Conservation (phyloP, 2,113 vertebrate genomes). For the Macaca nemestrina region DNA sequence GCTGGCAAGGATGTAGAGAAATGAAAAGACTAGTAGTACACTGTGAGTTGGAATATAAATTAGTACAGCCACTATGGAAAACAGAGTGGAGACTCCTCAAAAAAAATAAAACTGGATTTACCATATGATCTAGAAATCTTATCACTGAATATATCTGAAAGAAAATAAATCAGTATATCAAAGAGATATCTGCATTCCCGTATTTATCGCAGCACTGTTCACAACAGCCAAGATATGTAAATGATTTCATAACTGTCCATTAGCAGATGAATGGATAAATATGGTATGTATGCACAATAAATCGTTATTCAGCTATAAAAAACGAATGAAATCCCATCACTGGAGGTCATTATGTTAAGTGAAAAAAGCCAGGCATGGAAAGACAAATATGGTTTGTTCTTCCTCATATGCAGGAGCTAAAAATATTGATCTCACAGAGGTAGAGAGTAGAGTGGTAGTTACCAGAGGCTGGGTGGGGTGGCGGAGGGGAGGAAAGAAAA, state of each 20-base stretch:
- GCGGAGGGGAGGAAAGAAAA: no score
- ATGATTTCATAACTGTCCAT: not conserved
- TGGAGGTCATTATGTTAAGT: not conserved
- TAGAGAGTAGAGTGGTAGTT: not conserved
- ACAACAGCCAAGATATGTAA: not conserved
- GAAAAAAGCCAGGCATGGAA: not conserved
- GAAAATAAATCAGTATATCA: not conserved
- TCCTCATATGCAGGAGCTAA: not conserved
- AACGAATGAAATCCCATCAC: not conserved
- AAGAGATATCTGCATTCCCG: not conserved
- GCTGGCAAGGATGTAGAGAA: no score
- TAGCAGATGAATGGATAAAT: not conserved
- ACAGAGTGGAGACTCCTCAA: not conserved
- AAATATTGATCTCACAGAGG: not conserved
- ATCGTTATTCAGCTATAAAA: not conserved
- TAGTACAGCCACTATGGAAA: not conserved
- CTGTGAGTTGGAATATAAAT: not conserved
- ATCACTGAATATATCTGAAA: not conserved
- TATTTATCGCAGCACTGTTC: not conserved
- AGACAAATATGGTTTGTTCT: not conserved
- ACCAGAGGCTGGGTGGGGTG: not conserved
- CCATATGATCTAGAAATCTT: not conserved
- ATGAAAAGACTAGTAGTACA: no score
- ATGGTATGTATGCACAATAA: not conserved
- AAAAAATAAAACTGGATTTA: not conserved